Conservation (phyloP, 1,140 invertebrate species). For the silkworm (Bombyx mori) region ASM3026992v2 NC_085107.1:2395001-2395500, state of each 20-base stretch:
- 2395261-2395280: conserved; percentile 3
- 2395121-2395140: conserved; percentile 32
- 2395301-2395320: conserved; percentile 4
- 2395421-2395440: conserved; percentile 53
- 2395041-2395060: conserved; percentile 3
- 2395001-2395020: neutral
- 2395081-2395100: conserved; percentile 54
- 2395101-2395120: conserved; percentile 43
- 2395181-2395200: too few species aligned
- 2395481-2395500: conserved; percentile 39
- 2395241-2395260: neutral
- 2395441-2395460: conserved; percentile 52
- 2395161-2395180: conserved; percentile 1
- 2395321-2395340: conserved; percentile 40
- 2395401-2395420: conserved; percentile 53
- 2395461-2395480: conserved; percentile 46
- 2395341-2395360: conserved; percentile 52
- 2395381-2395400: conserved; percentile 51
- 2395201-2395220: too few species aligned
- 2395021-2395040: neutral
- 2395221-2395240: neutral
- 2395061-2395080: conserved; percentile 17
- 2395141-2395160: conserved; percentile 52
- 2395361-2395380: conserved; percentile 47
- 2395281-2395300: neutral